These are phyloP conservation scores for Phyllotreta cruciferae DNA, from an alignment of 2,888 invertebrate genomes.

Conservation along the genomic window DNA sequence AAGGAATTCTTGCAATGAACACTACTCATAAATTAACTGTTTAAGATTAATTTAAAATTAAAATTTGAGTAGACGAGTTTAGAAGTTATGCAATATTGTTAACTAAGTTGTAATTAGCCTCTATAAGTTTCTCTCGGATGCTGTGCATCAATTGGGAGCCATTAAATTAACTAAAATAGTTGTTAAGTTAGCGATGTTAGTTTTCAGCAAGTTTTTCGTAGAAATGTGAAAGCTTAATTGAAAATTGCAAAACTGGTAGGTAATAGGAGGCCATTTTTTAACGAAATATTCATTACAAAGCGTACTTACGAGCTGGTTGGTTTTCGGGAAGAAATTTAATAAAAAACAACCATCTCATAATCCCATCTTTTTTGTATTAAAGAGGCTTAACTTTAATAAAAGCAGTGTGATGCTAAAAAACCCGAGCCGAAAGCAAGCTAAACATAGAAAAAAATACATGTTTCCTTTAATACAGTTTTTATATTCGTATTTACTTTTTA, in stretches of 20 bases:
- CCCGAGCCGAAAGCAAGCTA: not conserved
- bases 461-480: slow-evolving; percentile 15
- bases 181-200: too few species aligned
- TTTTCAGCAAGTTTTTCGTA: too few species aligned
- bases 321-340: slow-evolving; percentile 7
- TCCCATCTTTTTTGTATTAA: slow-evolving; percentile 5
- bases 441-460: slow-evolving; percentile 10
- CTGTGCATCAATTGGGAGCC: too few species aligned
- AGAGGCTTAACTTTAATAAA: not conserved
- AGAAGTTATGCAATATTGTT: slow-evolving; percentile 14
- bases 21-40: slow-evolving; percentile 13
- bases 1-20: slow-evolving; percentile 3
- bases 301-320: too few species aligned
- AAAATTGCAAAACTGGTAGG: too few species aligned
- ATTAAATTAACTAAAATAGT: too few species aligned
- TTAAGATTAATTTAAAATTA: slow-evolving; percentile 15
- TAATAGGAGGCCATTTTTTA: too few species aligned
- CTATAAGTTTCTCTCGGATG: not conserved
- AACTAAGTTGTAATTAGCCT: slow-evolving; percentile 13
- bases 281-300: too few species aligned
- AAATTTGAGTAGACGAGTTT: slow-evolving; percentile 13
- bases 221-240: too few species aligned
- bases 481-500: slow-evolving; percentile 16
- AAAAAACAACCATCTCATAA: not conserved
- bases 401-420: not conserved